A percentile compares a stretch with the other conserved stretches of the same genome.
phyloP scores from a whole-genome alignment of 2,113 vertebrate genomes.

The Mesembrinibis cayennensis region DNA sequence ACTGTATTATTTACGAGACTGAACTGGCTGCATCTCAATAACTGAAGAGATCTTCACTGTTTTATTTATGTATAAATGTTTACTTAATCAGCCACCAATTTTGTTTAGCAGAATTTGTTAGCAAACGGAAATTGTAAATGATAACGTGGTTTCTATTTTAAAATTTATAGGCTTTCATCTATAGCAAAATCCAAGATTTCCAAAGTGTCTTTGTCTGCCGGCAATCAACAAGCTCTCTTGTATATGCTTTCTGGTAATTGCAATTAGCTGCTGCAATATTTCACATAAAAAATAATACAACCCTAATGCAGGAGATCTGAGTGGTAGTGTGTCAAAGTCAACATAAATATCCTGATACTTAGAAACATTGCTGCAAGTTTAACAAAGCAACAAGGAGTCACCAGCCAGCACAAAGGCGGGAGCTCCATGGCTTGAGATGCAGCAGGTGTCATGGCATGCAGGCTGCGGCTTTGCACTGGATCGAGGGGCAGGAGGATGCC shows the following conservation, averaged over 20 bases:
- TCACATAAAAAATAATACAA: constrained; percentile 12
- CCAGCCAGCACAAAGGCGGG: background rate
- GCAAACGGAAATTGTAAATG: constrained; percentile 56
- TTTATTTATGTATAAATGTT: constrained; percentile 72
- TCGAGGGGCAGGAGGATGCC: background rate
- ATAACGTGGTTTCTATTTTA: constrained; percentile 54
- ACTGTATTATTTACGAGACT: constrained; percentile 58
- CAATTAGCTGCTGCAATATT: constrained; percentile 40
- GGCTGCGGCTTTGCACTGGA: background rate
- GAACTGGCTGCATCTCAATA: constrained; percentile 62
- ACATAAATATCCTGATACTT: background rate
- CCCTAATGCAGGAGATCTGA: background rate
- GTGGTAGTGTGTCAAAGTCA: constrained; percentile 10
- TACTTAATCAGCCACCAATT: constrained; percentile 66
- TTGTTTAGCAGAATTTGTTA: constrained; percentile 58
- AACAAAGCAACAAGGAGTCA: background rate
- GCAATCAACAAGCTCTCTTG: constrained; percentile 34
- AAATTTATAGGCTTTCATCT: constrained; percentile 53
- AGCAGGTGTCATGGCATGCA: fast-evolving
- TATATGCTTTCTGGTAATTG: constrained; percentile 32
- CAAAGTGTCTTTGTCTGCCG: constrained; percentile 31
- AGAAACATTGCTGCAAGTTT: background rate
- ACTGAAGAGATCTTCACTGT: constrained; percentile 53
- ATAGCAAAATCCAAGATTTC: constrained; percentile 43
- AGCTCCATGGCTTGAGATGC: fast-evolving